These are phyloP conservation scores for Drosophila kikkawai DNA, from an alignment of 1,140 invertebrate species.

Conservation along the genomic window DNA sequence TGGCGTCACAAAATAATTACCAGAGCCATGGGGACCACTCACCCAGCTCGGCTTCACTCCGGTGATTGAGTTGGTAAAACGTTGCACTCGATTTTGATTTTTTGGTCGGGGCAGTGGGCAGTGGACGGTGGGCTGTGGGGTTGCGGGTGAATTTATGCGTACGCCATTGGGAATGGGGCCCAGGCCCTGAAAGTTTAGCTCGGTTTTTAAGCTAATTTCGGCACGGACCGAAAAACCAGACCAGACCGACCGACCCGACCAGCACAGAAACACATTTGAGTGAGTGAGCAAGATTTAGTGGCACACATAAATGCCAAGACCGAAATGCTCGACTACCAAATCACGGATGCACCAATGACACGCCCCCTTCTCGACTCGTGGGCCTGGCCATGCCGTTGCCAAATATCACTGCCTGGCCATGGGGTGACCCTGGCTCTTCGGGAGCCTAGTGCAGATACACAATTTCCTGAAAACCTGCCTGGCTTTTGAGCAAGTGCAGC, in stretches of 20 bases:
- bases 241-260: not conserved
- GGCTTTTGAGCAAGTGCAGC: constrained; percentile 54
- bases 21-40: constrained; percentile 56
- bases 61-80: constrained; percentile 81
- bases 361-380: constrained; percentile 51
- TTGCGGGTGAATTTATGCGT: constrained; percentile 62
- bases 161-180: constrained; percentile 44
- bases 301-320: constrained; percentile 78
- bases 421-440: constrained; percentile 5
- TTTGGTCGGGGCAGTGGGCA: constrained; percentile 24
- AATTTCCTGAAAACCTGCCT: constrained; percentile 17
- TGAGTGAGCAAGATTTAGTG: constrained; percentile 79
- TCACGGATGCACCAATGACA: constrained; percentile 71
- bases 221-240: constrained; percentile 23
- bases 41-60: constrained; percentile 28
- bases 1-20: constrained; percentile 82
- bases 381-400: constrained; percentile 6
- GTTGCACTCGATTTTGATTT: constrained; percentile 80
- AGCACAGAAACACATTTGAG: constrained; percentile 57
- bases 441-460: constrained; percentile 32
- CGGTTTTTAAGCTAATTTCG: constrained; percentile 79
- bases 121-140: constrained; percentile 1
- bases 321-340: constrained; percentile 76
- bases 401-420: not conserved
- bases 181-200: constrained; percentile 56